Evolutionary conservation across 30 jellyfish, hydroid and myxozoan genomes (phyloP).

Genomic region (Rhopilema esculentum): DNA sequence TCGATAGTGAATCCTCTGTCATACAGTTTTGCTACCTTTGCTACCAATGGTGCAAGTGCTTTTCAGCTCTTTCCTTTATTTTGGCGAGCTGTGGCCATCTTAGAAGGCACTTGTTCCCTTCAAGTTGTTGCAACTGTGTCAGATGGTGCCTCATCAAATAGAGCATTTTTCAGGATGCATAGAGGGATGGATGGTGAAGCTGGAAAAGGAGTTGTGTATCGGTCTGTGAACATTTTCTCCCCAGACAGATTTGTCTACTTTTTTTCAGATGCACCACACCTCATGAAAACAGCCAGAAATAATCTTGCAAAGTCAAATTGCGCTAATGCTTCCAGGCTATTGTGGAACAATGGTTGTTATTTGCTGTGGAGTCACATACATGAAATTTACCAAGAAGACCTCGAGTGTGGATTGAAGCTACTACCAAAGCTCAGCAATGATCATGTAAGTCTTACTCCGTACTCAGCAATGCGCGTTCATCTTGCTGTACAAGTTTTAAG

Average conservation of each 20-base stretch:
- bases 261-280: conserved; percentile 46
- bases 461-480: conserved; percentile 49
- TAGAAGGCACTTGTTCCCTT: conserved; percentile 31
- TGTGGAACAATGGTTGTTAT: conserved; percentile 47
- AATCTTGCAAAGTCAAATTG: conserved; percentile 17
- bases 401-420: conserved; percentile 55
- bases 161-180: conserved; percentile 48
- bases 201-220: conserved; percentile 20
- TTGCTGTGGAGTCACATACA: conserved; percentile 62
- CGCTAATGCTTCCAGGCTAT: neutral
- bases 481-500: conserved; percentile 61
- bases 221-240: conserved; percentile 10
- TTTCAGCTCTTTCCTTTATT: conserved; percentile 47
- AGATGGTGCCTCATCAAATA: conserved; percentile 76
- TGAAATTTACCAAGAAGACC: conserved; percentile 44
- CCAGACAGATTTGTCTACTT: conserved; percentile 30
- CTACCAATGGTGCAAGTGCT: conserved; percentile 72
- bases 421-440: conserved; percentile 42
- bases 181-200: conserved; percentile 9
- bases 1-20: conserved; percentile 69
- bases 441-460: conserved; percentile 38
- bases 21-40: conserved; percentile 70
- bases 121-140: conserved; percentile 76
- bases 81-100: conserved; percentile 70
- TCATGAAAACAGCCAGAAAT: conserved; percentile 50